A percentile compares a stretch with the other conserved stretches of the same genome.
phyloP scores from a whole-genome alignment of 2,113 vertebrate genomes.

The Perca flavescens region DNA sequence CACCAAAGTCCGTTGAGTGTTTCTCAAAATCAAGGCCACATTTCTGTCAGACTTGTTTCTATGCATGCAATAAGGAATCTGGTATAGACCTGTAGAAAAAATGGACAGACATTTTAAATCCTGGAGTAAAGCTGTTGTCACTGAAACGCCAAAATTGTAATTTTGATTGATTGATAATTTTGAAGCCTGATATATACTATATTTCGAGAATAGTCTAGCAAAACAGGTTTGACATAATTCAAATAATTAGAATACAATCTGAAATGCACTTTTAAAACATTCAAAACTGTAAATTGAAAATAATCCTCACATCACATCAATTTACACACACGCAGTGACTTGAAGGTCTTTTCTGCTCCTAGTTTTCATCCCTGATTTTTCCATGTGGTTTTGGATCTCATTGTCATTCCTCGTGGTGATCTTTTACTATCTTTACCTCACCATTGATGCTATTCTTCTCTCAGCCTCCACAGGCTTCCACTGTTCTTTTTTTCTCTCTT shows the following conservation, averaged over 20 bases:
- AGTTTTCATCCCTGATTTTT: background rate
- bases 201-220: background rate
- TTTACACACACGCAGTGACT: background rate
- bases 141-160: no score
- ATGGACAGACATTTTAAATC: background rate
- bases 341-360: background rate
- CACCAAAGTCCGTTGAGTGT: background rate
- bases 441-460: constrained; percentile 10
- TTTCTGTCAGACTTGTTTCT: background rate
- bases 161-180: no score
- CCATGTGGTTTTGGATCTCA: background rate
- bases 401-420: constrained; percentile 8
- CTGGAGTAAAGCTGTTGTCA: background rate
- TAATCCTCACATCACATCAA: background rate
- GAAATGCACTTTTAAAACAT: background rate
- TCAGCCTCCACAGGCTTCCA: background rate
- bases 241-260: background rate
- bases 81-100: background rate
- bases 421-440: constrained; percentile 9
- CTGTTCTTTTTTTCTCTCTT: constrained; percentile 12
- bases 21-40: background rate
- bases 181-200: no score
- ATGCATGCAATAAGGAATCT: background rate
- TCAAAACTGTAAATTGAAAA: background rate
- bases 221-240: background rate